phyloP scores from a whole-genome alignment of 1,140 invertebrate species.

The Nomia melanderi region DNA sequence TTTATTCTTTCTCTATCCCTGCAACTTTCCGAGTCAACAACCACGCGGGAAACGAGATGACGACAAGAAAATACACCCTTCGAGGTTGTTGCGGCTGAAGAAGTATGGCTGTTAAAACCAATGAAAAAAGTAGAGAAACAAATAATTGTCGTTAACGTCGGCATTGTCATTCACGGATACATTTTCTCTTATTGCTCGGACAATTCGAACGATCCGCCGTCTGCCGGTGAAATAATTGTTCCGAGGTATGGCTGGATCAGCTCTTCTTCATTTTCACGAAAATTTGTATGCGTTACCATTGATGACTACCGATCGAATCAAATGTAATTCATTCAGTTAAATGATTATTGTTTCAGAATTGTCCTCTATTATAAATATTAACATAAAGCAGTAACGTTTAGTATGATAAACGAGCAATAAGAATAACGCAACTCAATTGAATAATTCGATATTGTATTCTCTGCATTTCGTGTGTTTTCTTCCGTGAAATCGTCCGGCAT shows the following conservation, averaged over 20 bases:
- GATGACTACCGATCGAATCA: too few relatives aligned
- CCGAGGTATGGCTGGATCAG: not conserved
- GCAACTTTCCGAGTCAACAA: conserved; percentile 38
- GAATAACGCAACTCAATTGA: too few relatives aligned
- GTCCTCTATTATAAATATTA: too few relatives aligned
- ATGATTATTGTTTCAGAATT: too few relatives aligned
- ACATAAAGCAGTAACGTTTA: too few relatives aligned
- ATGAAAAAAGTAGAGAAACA: not conserved
- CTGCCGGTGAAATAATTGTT: not conserved
- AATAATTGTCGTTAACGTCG: not conserved
- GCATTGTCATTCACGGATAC: not conserved
- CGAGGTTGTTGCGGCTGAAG: conserved; percentile 23
- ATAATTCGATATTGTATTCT: too few relatives aligned
- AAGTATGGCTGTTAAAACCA: conserved; percentile 4
- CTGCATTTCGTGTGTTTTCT: too few relatives aligned
- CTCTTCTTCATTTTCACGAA: too few relatives aligned
- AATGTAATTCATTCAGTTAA: too few relatives aligned
- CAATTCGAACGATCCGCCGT: not conserved
- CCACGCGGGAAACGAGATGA: conserved; percentile 64
- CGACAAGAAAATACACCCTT: conserved; percentile 61
- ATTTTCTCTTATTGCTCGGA: not conserved
- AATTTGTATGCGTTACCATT: too few relatives aligned
- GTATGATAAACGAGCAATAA: too few relatives aligned
- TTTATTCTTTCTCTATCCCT: conserved; percentile 22
- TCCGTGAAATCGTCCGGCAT: too few relatives aligned